These are phyloP conservation scores for Platysternon megacephalum DNA, from an alignment of 2,113 vertebrate genomes.

Conservation along the genomic window DNA sequence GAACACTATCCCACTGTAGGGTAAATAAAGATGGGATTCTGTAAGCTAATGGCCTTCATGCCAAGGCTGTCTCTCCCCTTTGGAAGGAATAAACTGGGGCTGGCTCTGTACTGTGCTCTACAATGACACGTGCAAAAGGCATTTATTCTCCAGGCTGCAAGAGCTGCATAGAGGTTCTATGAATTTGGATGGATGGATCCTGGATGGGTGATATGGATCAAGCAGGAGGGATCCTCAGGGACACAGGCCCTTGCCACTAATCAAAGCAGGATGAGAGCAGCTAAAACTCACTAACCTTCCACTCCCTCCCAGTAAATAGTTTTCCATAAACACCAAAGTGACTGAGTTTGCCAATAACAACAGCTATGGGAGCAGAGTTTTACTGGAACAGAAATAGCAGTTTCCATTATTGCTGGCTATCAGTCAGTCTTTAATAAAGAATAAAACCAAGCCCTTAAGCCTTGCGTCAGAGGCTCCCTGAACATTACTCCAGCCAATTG, in stretches of 20 bases:
- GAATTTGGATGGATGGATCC: neutral
- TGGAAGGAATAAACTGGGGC: neutral
- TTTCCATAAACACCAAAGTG: slow-evolving; percentile 48
- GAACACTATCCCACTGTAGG: accelerated
- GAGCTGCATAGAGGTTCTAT: neutral
- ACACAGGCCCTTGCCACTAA: neutral
- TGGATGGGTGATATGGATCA: neutral
- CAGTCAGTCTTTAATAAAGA: slow-evolving; percentile 56
- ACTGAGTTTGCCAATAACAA: slow-evolving; percentile 44
- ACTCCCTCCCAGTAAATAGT: slow-evolving; percentile 37
- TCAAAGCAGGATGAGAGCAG: slow-evolving; percentile 28
- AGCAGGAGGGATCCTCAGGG: neutral
- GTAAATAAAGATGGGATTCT: accelerated
- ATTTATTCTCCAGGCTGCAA: neutral
- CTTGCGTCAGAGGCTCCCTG: neutral
- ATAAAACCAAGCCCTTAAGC: slow-evolving; percentile 17
- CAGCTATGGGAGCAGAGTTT: slow-evolving; percentile 35
- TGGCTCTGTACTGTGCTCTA: neutral
- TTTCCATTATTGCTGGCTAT: slow-evolving; percentile 51
- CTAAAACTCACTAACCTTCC: slow-evolving; percentile 12
- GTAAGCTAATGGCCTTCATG: neutral
- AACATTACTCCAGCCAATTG: neutral
- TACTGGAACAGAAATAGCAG: slow-evolving; percentile 60
- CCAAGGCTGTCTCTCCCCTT: neutral
- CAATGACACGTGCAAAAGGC: neutral